Evolutionary conservation across 2,888 invertebrate genomes (phyloP).

Genomic region (Aphidoletes aphidimyza): DNA sequence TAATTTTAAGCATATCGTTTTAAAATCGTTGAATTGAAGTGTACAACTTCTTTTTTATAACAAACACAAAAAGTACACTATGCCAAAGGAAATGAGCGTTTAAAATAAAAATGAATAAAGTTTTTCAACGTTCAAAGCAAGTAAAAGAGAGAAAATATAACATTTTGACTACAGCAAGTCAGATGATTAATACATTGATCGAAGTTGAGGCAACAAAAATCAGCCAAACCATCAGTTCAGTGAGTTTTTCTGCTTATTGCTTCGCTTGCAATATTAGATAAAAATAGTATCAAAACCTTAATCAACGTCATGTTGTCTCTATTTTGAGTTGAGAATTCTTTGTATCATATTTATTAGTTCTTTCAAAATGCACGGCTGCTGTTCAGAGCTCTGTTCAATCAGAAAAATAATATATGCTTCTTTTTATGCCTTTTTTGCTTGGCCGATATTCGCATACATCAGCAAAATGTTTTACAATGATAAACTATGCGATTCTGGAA

Average conservation of each 20-base stretch:
- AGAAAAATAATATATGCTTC: not conserved
- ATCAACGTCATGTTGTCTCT: slow-evolving; percentile 42
- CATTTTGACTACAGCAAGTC: too few relatives aligned
- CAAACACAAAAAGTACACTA: not conserved
- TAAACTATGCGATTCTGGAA: slow-evolving; percentile 33
- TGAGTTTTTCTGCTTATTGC: too few relatives aligned
- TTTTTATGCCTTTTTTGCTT: not conserved
- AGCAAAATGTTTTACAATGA: not conserved
- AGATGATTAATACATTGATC: too few relatives aligned
- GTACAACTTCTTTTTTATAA: not conserved
- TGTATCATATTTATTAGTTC: too few relatives aligned
- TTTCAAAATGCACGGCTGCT: too few relatives aligned
- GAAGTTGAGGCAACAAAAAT: too few relatives aligned
- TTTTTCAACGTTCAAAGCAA: too few relatives aligned
- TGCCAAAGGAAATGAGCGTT: not conserved
- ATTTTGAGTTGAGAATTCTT: too few relatives aligned
- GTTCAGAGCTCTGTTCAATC: not conserved
- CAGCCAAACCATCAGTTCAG: too few relatives aligned
- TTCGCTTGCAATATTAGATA: not conserved
- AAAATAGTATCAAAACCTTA: not conserved
- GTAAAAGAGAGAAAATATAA: too few relatives aligned
- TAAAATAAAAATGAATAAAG: not conserved
- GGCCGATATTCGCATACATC: not conserved
- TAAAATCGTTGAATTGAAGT: not conserved
- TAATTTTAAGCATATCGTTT: not conserved